These are phyloP conservation scores for Acestrorhynchus altus DNA, from an alignment of 2,797 vertebrate genomes.

Conservation along the genomic window DNA sequence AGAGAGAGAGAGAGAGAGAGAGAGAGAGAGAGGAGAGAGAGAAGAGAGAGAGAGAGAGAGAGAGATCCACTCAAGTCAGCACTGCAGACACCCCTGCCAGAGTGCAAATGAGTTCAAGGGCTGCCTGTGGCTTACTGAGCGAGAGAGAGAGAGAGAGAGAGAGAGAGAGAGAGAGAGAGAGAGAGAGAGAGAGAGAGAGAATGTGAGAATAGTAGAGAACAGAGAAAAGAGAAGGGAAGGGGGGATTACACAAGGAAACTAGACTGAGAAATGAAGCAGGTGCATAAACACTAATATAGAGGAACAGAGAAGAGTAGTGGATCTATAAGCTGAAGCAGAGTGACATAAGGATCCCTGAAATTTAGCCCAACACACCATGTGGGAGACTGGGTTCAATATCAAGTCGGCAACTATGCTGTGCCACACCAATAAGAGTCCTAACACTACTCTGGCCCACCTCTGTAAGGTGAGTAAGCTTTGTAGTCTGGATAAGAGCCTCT, in stretches of 20 bases:
- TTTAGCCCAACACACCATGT: too few species aligned
- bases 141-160: slow-evolving; percentile 15
- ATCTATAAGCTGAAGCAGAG: too few species aligned
- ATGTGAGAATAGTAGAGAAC: slow-evolving; percentile 25
- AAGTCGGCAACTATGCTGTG: too few species aligned
- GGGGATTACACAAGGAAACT: slow-evolving; percentile 40
- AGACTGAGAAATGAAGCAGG: too few species aligned
- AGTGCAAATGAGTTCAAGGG: slow-evolving; percentile 74
- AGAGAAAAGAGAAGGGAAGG: slow-evolving; percentile 46
- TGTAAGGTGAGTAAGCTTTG: too few species aligned
- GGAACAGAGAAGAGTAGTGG: too few species aligned
- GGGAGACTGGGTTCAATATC: too few species aligned
- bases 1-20: slow-evolving; percentile 2
- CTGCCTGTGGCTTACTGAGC: slow-evolving; percentile 67
- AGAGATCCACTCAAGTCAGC: slow-evolving; percentile 6
- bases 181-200: slow-evolving; percentile 46
- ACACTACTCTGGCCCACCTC: too few species aligned
- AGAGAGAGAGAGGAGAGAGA: neutral
- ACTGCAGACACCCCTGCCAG: slow-evolving; percentile 67
- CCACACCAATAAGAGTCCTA: too few species aligned
- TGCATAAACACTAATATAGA: slow-evolving; percentile 25
- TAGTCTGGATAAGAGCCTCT: too few species aligned
- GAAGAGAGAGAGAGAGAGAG: slow-evolving; percentile 1
- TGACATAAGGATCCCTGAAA: too few species aligned
- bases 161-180: slow-evolving; percentile 57